Evolutionary conservation across 2,888 invertebrate genomes (phyloP), one percentile per base, ranked within the genome.

Genomic region (Agrotis clavis): DNA sequence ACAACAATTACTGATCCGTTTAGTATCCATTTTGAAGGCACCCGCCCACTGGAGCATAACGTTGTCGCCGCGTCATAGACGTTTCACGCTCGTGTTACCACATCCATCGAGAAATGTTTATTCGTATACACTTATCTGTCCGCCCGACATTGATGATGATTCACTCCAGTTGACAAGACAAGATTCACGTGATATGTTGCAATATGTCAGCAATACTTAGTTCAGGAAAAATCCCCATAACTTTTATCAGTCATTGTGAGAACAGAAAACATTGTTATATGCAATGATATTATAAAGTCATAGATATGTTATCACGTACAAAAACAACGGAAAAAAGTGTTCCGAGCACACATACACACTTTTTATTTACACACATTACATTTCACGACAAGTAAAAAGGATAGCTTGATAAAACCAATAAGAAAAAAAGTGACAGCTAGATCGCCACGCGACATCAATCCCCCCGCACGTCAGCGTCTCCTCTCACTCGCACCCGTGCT

Each of bases 11-110:
- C 48, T 50, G 41, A 66, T 74, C 65, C 54, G 48, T 47, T 60
- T 53, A n/a, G 50, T 56, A 71, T 50, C 25, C 13, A 59, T 64
- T 79, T 18, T 75, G 51, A 76, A 71, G 78, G 45, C 51, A 67
- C 30, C 30, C 54, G 67, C 25, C 60, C 66, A 74, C 57, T 57
- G 60, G 60, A 74, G 79, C 79, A 79, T 74, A 70, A 71, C 72
- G 18, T 47, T 16, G 21, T 45, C 51, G 14, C 57, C 59, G 67
- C 67, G 70, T 77, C 77, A 66, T 30, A 50, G 56, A 45, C 18
- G 59, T 21, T 54, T 60, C 56, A 67, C 51, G 74, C 48, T 74
- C 51, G 53, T 61, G 41, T 25, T 41, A 19, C 21, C 19, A 59
- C 57, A 25, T 45, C 63, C 50, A 54, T 50, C 19, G 61, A 45